Conservation (phyloP, 1,140 invertebrate species). For the Drosophila asahinai region DNA sequence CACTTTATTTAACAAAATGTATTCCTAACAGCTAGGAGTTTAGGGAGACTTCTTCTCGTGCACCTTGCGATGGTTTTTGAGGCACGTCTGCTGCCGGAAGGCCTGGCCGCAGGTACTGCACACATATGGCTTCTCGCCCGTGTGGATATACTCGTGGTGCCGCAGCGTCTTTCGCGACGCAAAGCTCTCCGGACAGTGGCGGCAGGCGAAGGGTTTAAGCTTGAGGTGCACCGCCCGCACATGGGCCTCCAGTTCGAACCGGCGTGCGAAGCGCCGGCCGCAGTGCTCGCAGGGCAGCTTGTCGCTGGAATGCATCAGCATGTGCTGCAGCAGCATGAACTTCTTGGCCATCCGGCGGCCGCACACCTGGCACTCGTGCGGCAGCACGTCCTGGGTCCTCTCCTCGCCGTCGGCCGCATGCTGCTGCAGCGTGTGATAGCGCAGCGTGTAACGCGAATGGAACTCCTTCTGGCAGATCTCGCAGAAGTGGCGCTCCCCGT, state of each 20-base stretch:
- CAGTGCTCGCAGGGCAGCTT: conserved; percentile 81
- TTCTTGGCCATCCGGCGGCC: conserved; percentile 77
- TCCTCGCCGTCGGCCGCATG: conserved; percentile 43
- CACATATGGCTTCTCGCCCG: conserved; percentile 91
- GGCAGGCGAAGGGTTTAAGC: conserved; percentile 73
- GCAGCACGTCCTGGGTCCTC: conserved; percentile 10
- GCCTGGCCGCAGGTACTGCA: conserved; percentile 89
- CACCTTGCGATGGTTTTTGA: conserved; percentile 77
- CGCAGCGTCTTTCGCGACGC: conserved; percentile 75
- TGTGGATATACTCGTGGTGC: conserved; percentile 90
- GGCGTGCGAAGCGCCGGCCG: conserved; percentile 68
- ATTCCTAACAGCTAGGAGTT: background rate
- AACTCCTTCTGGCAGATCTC: conserved; percentile 74
- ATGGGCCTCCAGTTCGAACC: conserved; percentile 80
- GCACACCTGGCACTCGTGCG: conserved; percentile 76
- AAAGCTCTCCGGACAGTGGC: conserved; percentile 70
- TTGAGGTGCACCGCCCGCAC: conserved; percentile 83
- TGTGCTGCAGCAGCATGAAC: conserved; percentile 81
- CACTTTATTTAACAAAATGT: conserved; percentile 10
- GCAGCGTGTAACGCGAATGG: conserved; percentile 75
- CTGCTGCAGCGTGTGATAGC: conserved; percentile 75
- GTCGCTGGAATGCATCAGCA: conserved; percentile 73
- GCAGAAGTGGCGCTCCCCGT: conserved; percentile 55
- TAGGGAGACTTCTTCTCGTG: conserved; percentile 54
- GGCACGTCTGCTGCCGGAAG: conserved; percentile 76